These are phyloP conservation scores for Drosophila kikkawai DNA, from an alignment of 1,140 invertebrate species.

Conservation along the genomic window DNA sequence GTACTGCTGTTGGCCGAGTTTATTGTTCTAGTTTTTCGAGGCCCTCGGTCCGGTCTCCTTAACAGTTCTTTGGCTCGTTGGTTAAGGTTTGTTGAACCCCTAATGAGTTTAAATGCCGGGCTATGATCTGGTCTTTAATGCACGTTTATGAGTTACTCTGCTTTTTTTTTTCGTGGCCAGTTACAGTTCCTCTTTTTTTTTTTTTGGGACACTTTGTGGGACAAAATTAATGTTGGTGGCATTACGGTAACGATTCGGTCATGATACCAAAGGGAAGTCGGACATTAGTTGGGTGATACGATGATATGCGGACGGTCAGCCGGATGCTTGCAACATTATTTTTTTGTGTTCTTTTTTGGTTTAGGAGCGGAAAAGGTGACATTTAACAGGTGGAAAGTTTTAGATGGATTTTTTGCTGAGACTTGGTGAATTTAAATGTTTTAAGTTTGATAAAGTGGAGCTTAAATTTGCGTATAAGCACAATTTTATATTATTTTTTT, in stretches of 20 bases:
- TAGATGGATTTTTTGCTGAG: background rate
- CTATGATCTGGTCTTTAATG: constrained; percentile 66
- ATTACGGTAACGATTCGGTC: constrained; percentile 53
- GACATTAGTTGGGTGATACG: constrained; percentile 40
- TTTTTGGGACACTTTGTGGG: constrained; percentile 51
- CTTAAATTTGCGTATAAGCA: background rate
- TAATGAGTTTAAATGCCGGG: constrained; percentile 69
- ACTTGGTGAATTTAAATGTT: background rate
- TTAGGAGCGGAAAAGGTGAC: constrained; percentile 16
- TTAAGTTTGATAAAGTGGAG: background rate
- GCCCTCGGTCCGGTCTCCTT: constrained; percentile 25
- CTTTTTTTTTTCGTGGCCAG: background rate
- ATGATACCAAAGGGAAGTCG: constrained; percentile 40
- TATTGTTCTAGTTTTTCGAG: constrained; percentile 73
- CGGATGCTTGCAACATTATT: constrained; percentile 34
- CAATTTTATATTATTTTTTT: no score
- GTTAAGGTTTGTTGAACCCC: constrained; percentile 71
- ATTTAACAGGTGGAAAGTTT: constrained; percentile 27
- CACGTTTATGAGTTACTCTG: constrained; percentile 48
- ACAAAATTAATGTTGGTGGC: constrained; percentile 47
- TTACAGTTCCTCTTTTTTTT: constrained; percentile 12
- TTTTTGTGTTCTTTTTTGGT: background rate
- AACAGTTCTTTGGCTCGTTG: constrained; percentile 64
- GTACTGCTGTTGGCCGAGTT: constrained; percentile 61
- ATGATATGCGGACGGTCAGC: constrained; percentile 19